phyloP scores from a whole-genome alignment of 2,113 vertebrate species.

The Anser cygnoides region DNA sequence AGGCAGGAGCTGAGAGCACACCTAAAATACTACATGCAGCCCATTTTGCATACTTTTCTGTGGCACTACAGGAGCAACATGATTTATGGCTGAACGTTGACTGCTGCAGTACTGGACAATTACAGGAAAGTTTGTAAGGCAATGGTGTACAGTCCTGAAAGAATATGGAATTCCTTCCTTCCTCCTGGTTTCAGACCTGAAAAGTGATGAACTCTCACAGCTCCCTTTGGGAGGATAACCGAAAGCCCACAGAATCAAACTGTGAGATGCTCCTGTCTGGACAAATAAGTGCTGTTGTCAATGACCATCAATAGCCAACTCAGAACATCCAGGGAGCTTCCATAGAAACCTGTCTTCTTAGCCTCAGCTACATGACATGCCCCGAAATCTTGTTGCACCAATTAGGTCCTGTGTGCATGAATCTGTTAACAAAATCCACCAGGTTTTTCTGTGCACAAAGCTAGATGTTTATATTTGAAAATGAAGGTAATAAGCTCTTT shows the following conservation, averaged over 20 bases:
- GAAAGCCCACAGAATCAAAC: neutral
- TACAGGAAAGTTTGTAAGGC: constrained; percentile 18
- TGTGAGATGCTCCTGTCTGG: neutral
- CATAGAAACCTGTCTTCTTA: neutral
- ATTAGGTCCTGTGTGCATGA: neutral
- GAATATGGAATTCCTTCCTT: constrained; percentile 39
- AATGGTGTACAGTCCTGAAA: neutral
- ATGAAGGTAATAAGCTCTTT: neutral
- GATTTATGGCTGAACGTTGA: constrained; percentile 21
- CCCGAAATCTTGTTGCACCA: neutral
- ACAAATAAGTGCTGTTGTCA: neutral
- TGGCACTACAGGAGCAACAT: neutral
- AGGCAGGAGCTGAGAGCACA: neutral
- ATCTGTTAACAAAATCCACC: neutral
- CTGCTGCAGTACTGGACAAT: constrained; percentile 4
- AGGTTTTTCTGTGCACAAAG: neutral
- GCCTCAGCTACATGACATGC: neutral
- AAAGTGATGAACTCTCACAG: neutral
- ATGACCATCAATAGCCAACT: neutral
- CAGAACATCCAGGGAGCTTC: neutral
- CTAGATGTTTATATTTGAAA: neutral
- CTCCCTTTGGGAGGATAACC: neutral
- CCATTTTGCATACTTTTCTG: constrained; percentile 33
- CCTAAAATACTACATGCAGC: neutral
- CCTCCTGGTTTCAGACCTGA: constrained; percentile 4